Percentiles rank a stretch among this genome's conserved stretches.
Conservation (phyloP, 2,797 vertebrate species). For the Hipposideros larvatus region DNA sequence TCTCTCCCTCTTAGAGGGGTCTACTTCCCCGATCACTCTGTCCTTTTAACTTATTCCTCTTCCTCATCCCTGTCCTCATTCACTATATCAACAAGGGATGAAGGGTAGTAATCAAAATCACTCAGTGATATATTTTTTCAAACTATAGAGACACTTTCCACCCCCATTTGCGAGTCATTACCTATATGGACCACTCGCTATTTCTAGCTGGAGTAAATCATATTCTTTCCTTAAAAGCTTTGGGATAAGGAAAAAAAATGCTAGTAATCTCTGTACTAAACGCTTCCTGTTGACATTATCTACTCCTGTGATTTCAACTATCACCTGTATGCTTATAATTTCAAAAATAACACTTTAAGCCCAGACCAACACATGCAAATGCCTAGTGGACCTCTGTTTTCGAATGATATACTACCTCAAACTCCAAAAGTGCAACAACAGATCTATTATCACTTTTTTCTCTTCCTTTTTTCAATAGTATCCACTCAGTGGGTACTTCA, state of each 20-base stretch:
- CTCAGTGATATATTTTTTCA: neutral
- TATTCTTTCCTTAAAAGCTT: neutral
- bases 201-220: neutral
- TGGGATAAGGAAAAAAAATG: neutral
- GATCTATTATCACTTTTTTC: neutral
- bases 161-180: neutral
- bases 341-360: conserved; percentile 59
- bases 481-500: neutral
- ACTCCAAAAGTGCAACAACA: neutral
- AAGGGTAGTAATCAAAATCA: neutral
- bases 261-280: neutral
- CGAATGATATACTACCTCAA: neutral
- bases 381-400: neutral
- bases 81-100: neutral
- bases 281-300: neutral
- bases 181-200: neutral
- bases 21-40: neutral
- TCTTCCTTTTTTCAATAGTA: neutral
- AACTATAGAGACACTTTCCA: neutral
- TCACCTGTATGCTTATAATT: neutral
- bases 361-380: conserved; percentile 1
- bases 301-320: neutral
- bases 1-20: neutral
- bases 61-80: neutral
- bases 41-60: neutral